Percentiles rank a stretch among this genome's conserved stretches.
phyloP scores from a whole-genome alignment of 2,888 invertebrate species.

The Phortica okadai region DNA sequence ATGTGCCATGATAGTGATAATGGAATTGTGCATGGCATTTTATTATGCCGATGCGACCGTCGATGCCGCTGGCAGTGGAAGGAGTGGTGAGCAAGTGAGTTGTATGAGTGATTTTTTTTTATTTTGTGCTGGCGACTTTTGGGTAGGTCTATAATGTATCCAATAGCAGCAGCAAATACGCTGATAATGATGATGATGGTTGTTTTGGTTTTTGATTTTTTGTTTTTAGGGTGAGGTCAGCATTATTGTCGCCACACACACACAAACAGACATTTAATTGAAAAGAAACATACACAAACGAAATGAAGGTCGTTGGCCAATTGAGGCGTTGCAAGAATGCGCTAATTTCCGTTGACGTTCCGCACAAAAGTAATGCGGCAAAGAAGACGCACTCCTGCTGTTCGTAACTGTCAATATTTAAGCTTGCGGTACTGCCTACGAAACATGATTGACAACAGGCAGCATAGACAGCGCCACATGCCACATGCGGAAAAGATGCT shows the following conservation, averaged over 20 bases:
- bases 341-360: neutral
- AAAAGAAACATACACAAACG: neutral
- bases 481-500: conserved; percentile 3
- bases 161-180: conserved; percentile 5
- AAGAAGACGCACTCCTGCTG: conserved; percentile 14
- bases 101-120: neutral
- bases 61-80: conserved; percentile 24
- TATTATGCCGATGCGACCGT: conserved; percentile 17
- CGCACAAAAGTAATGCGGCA: neutral
- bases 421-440: conserved; percentile 11
- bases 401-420: conserved; percentile 32
- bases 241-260: conserved; percentile 10
- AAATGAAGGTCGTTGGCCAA: conserved; percentile 15
- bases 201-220: conserved; percentile 43
- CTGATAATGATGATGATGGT: neutral
- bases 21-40: conserved; percentile 34
- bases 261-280: neutral
- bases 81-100: conserved; percentile 51
- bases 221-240: conserved; percentile 64
- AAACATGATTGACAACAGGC: conserved; percentile 31
- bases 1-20: conserved; percentile 32
- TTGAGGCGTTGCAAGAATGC: neutral
- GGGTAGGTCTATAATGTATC: conserved; percentile 4
- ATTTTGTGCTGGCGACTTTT: neutral
- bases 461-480: conserved; percentile 24